Evolutionary conservation across 2,888 invertebrate species (phyloP), one percentile per base, ranked within the genome.

Genomic region (Limnephilus marmoratus): DNA sequence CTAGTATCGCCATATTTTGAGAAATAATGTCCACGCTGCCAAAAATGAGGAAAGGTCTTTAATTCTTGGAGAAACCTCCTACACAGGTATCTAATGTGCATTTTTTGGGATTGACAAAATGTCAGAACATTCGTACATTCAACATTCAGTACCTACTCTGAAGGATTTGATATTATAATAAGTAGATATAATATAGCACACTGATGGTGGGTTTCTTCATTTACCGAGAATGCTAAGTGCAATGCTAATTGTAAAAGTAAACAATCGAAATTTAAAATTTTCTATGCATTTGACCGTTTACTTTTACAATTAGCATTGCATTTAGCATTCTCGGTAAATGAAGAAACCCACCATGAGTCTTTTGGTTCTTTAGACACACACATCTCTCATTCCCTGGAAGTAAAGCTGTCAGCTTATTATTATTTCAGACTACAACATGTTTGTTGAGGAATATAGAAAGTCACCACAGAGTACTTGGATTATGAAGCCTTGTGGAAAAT

Each of bases 401-500:
- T 24, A 9, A n/a, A 68, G 24, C 68, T n/a, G n/a, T n/a, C 68
- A 9, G 68, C 24, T 68, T 68, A 68, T n/a, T 29, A 45, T 86
- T 90, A 88, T 92, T 92, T 45, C 93, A 94, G 99, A 99, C 95
- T 99, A 99, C 95, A 99, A 99, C 95, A 98, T 99, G 97, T 99
- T 99, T 95, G 99, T 99, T 1, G 99, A 99, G 95, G 99, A 99
- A 95, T 99, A 99, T 95, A 97, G 99, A 91, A 99, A 99, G 95
- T 98, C 98, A 94, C 99, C 99, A 0, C 98, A 98, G 94, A 98
- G 98, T 94, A 99, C 99, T 0, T 99, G 99, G 99, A 99, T 99
- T 94, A 98, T 99, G 98, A 99, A 99, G 95, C 99, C 99, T 0
- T 99, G 99, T 95, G 99, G 99, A 49, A 98, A 99, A 96, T 99